These are phyloP conservation scores for Spermophilus dauricus DNA, from an alignment of 2,113 vertebrate genomes.

Conservation along the genomic window DNA sequence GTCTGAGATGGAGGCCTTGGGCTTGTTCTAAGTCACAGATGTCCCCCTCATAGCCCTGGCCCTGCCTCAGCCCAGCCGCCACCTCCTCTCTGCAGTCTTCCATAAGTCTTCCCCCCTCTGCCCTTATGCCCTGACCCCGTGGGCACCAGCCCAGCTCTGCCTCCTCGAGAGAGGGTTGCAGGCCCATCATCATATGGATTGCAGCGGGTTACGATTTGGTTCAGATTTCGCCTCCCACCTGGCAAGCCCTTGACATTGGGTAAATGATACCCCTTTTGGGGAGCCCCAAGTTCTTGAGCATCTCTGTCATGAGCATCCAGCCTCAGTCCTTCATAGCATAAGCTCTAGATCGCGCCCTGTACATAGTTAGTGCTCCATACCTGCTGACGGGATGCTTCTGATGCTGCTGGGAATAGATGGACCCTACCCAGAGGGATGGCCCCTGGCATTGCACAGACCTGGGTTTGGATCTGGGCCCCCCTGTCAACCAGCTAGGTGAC, in stretches of 20 bases:
- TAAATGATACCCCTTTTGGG: background rate
- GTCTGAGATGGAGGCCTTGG: background rate
- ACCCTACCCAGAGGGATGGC: background rate
- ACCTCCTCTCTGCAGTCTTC: background rate
- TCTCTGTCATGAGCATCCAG: background rate
- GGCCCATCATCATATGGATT: background rate
- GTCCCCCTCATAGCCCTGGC: background rate
- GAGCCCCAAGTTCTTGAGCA: background rate
- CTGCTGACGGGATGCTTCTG: background rate
- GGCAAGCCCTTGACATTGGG: background rate
- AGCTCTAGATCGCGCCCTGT: background rate
- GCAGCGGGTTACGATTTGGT: accelerated
- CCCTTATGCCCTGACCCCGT: too few relatives aligned
- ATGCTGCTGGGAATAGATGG: background rate
- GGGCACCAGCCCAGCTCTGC: background rate
- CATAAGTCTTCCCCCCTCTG: background rate
- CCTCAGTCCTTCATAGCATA: background rate
- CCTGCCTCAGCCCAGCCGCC: background rate
- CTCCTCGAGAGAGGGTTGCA: background rate
- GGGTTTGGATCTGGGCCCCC: background rate
- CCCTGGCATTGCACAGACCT: background rate
- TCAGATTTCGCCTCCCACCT: background rate
- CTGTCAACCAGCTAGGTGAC: background rate
- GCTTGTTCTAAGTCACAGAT: background rate
- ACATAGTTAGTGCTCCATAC: background rate